Conservation (phyloP, 2,797 vertebrate species). For the Carcharodon carcharias region DNA sequence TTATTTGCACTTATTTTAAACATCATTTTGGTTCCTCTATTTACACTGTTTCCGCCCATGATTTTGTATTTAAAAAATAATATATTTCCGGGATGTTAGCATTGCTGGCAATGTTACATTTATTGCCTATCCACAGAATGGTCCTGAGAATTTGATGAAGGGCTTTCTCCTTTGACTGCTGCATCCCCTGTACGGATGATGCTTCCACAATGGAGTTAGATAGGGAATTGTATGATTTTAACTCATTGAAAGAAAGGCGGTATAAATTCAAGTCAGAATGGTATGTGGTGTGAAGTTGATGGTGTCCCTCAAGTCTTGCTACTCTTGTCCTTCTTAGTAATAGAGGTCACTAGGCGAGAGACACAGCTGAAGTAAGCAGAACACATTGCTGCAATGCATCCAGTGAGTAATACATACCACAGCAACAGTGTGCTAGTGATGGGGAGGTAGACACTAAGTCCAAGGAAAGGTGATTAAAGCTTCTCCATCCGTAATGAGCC, state of each 20-base stretch:
- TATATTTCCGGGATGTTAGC: no score
- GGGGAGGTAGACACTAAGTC: background rate
- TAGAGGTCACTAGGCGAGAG: background rate
- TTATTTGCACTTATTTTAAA: background rate
- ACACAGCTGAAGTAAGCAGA: background rate
- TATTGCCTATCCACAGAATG: no score
- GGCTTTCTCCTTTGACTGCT: no score
- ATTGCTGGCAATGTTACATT: no score
- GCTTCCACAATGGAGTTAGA: background rate
- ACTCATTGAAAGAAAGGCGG: background rate
- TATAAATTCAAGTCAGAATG: background rate
- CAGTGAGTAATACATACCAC: background rate
- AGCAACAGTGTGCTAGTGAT: background rate
- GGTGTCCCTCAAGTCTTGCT: background rate
- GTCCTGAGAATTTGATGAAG: no score
- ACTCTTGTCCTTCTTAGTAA: background rate
- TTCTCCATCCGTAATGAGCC: background rate
- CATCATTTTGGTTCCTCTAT: background rate
- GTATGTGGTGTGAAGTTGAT: background rate
- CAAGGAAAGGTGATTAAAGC: background rate
- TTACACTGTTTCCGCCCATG: no score
- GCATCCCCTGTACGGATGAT: background rate
- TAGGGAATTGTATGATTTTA: background rate
- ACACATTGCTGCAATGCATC: background rate
- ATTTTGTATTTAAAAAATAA: no score